phyloP scores from a whole-genome alignment of 2,888 invertebrate genomes.

The Smittia sp. region DNA sequence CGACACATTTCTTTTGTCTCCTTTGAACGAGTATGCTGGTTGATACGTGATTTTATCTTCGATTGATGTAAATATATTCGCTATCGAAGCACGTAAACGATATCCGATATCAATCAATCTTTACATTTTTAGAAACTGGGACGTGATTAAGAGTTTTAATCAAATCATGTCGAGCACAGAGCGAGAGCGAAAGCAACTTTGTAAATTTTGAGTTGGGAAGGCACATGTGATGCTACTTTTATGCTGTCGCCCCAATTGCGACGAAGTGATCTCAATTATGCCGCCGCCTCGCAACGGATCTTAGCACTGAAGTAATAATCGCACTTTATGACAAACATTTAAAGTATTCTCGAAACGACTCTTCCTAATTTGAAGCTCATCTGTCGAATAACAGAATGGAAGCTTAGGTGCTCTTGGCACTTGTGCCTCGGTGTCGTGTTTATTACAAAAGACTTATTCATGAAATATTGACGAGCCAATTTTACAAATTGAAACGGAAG shows the following conservation, averaged over 20 bases:
- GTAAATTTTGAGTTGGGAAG: too few relatives aligned
- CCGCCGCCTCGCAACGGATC: neutral
- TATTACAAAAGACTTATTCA: constrained; percentile 10
- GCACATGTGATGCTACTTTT: neutral
- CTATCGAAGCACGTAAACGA: constrained; percentile 20
- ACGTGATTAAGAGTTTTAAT: constrained; percentile 24
- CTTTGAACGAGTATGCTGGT: neutral
- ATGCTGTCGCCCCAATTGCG: neutral
- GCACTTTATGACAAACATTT: neutral
- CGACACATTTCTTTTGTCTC: neutral
- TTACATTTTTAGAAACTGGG: neutral
- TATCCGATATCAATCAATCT: constrained; percentile 31
- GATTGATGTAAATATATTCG: neutral
- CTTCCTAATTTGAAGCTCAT: constrained; percentile 14
- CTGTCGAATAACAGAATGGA: neutral
- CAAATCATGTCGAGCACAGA: neutral
- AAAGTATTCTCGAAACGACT: constrained; percentile 6
- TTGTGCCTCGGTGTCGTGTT: neutral
- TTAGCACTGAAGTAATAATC: neutral
- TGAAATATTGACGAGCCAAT: constrained; percentile 16
- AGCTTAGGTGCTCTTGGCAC: constrained; percentile 2
- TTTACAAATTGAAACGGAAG: neutral
- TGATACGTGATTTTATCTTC: constrained; percentile 19
- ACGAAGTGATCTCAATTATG: neutral
- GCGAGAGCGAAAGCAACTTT: too few relatives aligned